These are phyloP conservation scores for Bhutanitis thaidina DNA, from an alignment of 2,888 invertebrate species.

Conservation along the genomic window DNA sequence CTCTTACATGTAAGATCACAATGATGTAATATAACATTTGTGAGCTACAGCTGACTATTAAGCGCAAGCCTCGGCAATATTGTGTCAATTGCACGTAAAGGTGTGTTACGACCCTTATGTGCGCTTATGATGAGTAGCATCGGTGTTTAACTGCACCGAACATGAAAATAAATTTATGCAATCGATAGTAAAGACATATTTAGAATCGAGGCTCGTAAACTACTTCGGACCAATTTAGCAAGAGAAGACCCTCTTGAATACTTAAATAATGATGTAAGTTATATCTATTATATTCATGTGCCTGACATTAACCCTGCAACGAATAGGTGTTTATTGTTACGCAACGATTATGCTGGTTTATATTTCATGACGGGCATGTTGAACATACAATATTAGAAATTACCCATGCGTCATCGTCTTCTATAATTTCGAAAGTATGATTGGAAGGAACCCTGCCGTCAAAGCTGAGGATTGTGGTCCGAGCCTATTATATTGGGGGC, in stretches of 20 bases:
- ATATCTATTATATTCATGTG: conserved; percentile 28
- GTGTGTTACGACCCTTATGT: conserved; percentile 1
- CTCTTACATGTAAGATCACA: conserved; percentile 4
- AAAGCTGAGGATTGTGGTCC: no score
- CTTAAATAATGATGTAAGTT: conserved; percentile 43
- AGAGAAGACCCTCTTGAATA: conserved; percentile 45
- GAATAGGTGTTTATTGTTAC: conserved; percentile 18
- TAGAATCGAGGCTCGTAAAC: conserved; percentile 17
- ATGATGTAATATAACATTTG: background rate
- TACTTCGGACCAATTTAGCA: conserved; percentile 34
- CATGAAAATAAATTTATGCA: conserved; percentile 18
- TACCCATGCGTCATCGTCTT: background rate
- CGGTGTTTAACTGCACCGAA: conserved; percentile 6
- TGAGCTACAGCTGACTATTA: background rate
- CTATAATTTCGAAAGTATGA: background rate
- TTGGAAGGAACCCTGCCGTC: no score
- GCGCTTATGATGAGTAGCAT: conserved; percentile 4
- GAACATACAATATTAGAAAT: background rate
- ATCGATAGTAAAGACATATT: conserved; percentile 18
- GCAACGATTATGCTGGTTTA: conserved; percentile 19
- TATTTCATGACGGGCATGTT: conserved; percentile 4
- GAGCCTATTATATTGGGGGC: no score
- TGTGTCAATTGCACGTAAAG: conserved; percentile 10
- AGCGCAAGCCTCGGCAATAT: background rate
- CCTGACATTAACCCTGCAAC: conserved; percentile 25